A percentile compares a stretch with the other conserved stretches of the same genome.
Evolutionary conservation across 2,888 invertebrate species (phyloP).

Genomic region (Caradrina clavipalpis): DNA sequence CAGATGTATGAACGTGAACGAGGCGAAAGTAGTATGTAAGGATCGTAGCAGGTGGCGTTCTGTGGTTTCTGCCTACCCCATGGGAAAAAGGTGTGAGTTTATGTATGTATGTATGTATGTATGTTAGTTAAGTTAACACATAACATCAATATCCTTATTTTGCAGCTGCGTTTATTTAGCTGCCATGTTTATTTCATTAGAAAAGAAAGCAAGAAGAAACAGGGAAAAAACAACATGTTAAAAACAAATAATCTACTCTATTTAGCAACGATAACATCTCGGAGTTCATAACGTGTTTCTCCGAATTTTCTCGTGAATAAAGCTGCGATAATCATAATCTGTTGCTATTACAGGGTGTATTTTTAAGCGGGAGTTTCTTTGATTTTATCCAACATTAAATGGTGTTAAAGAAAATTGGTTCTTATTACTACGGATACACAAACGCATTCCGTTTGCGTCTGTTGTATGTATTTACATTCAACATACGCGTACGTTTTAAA

Average conservation of each 20-base stretch:
- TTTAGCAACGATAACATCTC: slow-evolving; percentile 26
- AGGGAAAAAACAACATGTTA: slow-evolving; percentile 36
- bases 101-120: too few relatives aligned
- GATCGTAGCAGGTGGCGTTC: too few relatives aligned
- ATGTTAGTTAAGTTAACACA: too few relatives aligned
- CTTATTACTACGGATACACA: background rate
- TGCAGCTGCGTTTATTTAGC: background rate
- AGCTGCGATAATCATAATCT: slow-evolving; percentile 24
- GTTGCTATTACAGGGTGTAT: background rate
- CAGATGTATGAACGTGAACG: too few relatives aligned
- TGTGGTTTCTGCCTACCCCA: too few relatives aligned
- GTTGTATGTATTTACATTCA: background rate
- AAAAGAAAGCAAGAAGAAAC: background rate
- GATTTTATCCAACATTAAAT: background rate
- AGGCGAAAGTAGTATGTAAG: too few relatives aligned
- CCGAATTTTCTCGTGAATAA: slow-evolving; percentile 21
- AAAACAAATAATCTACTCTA: slow-evolving; percentile 36
- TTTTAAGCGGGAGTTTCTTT: background rate
- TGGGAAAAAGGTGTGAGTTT: too few relatives aligned
- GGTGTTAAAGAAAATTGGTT: background rate
- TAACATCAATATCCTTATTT: background rate
- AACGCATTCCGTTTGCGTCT: background rate
- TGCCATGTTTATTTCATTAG: slow-evolving; percentile 8
- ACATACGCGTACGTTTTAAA: too few relatives aligned
- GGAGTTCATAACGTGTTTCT: slow-evolving; percentile 28